Percentiles rank a stretch among this genome's conserved stretches.
Conservation (phyloP, 2,888 invertebrate genomes). For the Heliconius aoede region DNA sequence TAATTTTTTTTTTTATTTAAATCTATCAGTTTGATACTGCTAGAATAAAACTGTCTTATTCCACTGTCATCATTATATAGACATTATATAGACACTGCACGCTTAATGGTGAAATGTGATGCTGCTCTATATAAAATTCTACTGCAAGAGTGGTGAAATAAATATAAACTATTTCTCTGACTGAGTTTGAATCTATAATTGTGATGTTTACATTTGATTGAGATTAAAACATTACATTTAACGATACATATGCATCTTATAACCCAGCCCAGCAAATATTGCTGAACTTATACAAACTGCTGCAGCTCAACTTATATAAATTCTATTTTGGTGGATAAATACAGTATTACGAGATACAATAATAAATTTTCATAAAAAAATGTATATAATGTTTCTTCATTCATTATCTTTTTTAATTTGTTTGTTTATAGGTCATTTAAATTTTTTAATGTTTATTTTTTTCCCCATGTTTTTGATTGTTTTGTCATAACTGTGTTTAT, state of each 20-base stretch:
- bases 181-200: neutral
- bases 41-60: neutral
- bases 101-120: neutral
- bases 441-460: neutral
- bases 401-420: conserved; percentile 1
- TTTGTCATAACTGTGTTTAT: conserved; percentile 20
- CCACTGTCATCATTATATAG: neutral
- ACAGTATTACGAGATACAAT: neutral
- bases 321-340: neutral
- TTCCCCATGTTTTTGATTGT: neutral
- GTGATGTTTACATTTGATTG: too few species aligned
- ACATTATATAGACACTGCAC: neutral
- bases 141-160: neutral
- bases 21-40: neutral
- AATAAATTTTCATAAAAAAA: neutral
- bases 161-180: neutral
- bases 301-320: too few species aligned
- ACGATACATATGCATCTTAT: neutral
- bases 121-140: neutral
- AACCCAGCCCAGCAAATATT: neutral
- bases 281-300: neutral
- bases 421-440: conserved; percentile 17
- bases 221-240: neutral
- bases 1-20: neutral
- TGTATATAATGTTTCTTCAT: conserved; percentile 22